Conservation (phyloP, 2,888 invertebrate species). For the Lymantria dispar region DNA sequence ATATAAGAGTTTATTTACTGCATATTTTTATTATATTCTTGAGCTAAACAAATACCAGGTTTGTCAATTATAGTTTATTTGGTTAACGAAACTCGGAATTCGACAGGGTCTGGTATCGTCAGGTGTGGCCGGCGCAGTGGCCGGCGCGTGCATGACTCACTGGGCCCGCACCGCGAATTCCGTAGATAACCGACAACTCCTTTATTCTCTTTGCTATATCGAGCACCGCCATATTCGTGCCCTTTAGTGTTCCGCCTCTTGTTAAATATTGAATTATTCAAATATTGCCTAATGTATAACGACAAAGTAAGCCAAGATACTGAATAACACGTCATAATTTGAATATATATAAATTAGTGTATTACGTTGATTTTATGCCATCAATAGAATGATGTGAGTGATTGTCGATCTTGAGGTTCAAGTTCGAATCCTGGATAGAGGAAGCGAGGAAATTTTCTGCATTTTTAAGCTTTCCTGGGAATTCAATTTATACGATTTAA, state of each 20-base stretch:
- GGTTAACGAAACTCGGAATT: constrained; percentile 55
- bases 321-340: not conserved
- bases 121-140: constrained; percentile 66
- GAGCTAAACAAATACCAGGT: constrained; percentile 31
- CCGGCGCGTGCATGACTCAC: constrained; percentile 57
- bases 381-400: no score
- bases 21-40: constrained; percentile 10
- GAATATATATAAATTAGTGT: no score
- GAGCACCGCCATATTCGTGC: constrained; percentile 65
- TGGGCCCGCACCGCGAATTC: constrained; percentile 66
- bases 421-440: no score
- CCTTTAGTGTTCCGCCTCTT: constrained; percentile 60
- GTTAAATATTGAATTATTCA: constrained; percentile 51
- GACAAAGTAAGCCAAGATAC: constrained; percentile 22
- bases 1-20: not conserved
- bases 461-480: no score
- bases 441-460: no score
- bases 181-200: constrained; percentile 72
- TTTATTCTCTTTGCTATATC: constrained; percentile 62
- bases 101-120: constrained; percentile 65
- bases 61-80: constrained; percentile 51
- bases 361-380: no score
- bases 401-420: no score
- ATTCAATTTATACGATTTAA: no score
- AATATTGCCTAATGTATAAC: constrained; percentile 47